A percentile compares a stretch with the other conserved stretches of the same genome.
These are phyloP conservation scores for Agelas oroides DNA, from an alignment of 37 sponge, comb jelly and placozoan genomes.

Conservation along the genomic window DNA sequence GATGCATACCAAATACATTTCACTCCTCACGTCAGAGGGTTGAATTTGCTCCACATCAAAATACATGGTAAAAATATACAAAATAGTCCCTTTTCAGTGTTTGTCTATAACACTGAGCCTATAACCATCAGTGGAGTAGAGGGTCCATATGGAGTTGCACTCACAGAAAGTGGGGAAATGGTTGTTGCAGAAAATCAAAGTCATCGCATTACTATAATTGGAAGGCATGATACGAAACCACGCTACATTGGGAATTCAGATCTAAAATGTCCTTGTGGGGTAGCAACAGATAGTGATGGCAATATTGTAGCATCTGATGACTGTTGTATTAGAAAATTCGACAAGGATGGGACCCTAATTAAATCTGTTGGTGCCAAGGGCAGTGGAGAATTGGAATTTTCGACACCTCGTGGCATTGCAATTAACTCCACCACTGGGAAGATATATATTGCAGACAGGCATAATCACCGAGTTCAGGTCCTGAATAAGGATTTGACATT, in stretches of 20 bases:
- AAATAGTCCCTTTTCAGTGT: not conserved
- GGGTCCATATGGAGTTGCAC: too few species aligned
- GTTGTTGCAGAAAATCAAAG: too few species aligned
- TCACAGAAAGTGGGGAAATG: too few species aligned
- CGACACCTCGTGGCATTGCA: not conserved
- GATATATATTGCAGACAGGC: constrained; percentile 12
- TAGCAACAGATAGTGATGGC: not conserved
- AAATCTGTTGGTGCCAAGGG: constrained; percentile 13
- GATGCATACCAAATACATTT: not conserved
- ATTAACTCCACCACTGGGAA: constrained; percentile 19
- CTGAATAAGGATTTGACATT: constrained; percentile 12
- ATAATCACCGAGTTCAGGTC: constrained; percentile 20
- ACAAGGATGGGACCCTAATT: not conserved
- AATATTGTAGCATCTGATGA: constrained; percentile 10
- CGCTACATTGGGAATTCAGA: too few species aligned
- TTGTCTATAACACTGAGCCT: too few species aligned
- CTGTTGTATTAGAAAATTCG: not conserved
- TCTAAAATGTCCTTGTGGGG: too few species aligned
- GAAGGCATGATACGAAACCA: too few species aligned
- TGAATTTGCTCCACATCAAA: not conserved
- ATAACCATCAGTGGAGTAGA: too few species aligned
- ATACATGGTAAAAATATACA: not conserved
- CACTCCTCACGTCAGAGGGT: not conserved
- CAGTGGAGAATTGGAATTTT: constrained; percentile 5
- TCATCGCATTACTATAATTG: too few species aligned